These are phyloP conservation scores for Rhogogaster chlorosoma DNA, from an alignment of 2,888 invertebrate species.

Conservation along the genomic window DNA sequence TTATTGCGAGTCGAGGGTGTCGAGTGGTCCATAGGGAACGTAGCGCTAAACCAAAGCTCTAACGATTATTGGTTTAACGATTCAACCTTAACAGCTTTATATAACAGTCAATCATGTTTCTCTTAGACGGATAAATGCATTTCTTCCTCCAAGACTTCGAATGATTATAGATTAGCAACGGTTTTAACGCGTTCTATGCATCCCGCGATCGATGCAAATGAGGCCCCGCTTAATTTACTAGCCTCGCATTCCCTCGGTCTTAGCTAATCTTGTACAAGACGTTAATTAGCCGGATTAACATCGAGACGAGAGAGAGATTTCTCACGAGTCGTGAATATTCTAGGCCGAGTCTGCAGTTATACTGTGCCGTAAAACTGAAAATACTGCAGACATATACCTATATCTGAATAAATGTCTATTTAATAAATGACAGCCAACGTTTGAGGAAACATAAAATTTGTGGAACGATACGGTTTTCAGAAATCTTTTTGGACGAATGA, in stretches of 20 bases:
- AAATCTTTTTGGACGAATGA: background rate
- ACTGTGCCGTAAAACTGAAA: background rate
- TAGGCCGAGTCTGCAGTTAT: background rate
- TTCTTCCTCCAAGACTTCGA: background rate
- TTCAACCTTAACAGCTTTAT: slow-evolving; percentile 30
- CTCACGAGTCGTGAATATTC: slow-evolving; percentile 30
- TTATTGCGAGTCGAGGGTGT: slow-evolving; percentile 62
- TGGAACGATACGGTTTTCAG: background rate
- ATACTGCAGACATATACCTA: background rate
- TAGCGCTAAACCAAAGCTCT: slow-evolving; percentile 36
- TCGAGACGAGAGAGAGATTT: slow-evolving; percentile 34
- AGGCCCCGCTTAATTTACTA: slow-evolving; percentile 16
- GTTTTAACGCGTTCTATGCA: background rate
- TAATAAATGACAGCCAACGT: background rate
- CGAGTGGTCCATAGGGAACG: slow-evolving; percentile 56
- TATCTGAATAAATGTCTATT: background rate
- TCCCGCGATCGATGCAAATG: slow-evolving; percentile 26
- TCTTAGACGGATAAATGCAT: background rate
- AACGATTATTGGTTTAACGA: slow-evolving; percentile 47
- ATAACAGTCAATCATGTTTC: slow-evolving; percentile 27
- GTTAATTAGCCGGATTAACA: slow-evolving; percentile 44
- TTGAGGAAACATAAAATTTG: background rate
- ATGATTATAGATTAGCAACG: background rate
- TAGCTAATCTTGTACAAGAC: slow-evolving; percentile 39
- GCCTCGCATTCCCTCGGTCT: background rate